Evolutionary conservation across 2,797 vertebrate genomes (phyloP).

Genomic region (Xenopus petersii): DNA sequence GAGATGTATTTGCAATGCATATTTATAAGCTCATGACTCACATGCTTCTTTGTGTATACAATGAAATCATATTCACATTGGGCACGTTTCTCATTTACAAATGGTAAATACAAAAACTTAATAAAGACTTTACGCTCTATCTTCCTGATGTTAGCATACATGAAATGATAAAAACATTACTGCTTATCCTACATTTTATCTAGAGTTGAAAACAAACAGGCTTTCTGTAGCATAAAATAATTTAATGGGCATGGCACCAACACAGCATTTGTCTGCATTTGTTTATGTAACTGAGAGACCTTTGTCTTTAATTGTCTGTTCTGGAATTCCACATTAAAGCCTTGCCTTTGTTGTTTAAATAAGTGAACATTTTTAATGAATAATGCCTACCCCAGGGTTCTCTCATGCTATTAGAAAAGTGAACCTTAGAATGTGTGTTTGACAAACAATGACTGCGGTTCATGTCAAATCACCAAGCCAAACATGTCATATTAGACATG

Average conservation of each 20-base stretch:
- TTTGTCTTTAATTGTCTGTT: constrained; percentile 25
- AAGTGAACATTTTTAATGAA: constrained; percentile 38
- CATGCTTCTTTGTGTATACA: no score
- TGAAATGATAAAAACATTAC: no score
- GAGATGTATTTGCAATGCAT: neutral
- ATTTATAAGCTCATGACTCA: no score
- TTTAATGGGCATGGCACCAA: no score
- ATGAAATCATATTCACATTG: no score
- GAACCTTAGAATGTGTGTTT: constrained; percentile 17
- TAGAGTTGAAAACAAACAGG: no score
- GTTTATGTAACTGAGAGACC: constrained; percentile 19
- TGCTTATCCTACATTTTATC: no score
- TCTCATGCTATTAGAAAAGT: constrained; percentile 25
- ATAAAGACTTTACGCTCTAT: no score
- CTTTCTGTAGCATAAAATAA: no score
- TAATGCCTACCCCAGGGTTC: constrained; percentile 18
- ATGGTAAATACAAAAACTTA: no score
- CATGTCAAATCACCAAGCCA: constrained; percentile 22
- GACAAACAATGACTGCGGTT: constrained; percentile 21
- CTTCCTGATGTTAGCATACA: no score
- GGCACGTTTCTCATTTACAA: no score
- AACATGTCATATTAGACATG: constrained; percentile 32
- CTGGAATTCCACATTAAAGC: constrained; percentile 28
- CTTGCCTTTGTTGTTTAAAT: constrained; percentile 26
- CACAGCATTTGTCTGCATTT: neutral